Evolutionary conservation across 2,113 vertebrate genomes (phyloP).

Genomic region (Aplodontia rufa): DNA sequence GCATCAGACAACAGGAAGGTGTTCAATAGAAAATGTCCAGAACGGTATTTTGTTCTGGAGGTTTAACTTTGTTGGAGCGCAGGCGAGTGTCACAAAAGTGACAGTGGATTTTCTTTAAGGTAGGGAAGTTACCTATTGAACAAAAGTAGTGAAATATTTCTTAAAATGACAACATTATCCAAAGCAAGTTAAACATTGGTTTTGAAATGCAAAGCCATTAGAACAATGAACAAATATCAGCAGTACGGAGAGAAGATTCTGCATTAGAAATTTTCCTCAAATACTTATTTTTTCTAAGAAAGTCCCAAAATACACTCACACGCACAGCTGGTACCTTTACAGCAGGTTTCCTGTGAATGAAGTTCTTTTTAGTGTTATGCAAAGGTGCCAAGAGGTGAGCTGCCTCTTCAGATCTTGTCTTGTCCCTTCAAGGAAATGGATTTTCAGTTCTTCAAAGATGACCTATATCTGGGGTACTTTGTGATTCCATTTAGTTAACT

Average conservation of each 20-base stretch:
- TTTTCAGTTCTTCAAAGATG: constrained; percentile 51
- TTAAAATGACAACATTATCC: background rate
- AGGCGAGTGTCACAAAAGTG: background rate
- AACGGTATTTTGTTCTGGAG: background rate
- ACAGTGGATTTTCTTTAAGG: background rate
- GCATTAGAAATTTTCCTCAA: constrained; percentile 21
- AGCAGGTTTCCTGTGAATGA: background rate
- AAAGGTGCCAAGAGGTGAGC: background rate
- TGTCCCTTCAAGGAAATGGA: background rate
- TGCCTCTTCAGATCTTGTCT: background rate
- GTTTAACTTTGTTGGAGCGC: background rate
- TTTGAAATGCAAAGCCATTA: constrained; percentile 41
- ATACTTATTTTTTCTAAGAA: background rate
- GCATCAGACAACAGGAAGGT: background rate
- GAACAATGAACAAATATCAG: background rate
- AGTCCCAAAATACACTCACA: background rate
- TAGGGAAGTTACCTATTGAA: background rate
- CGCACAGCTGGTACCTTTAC: background rate
- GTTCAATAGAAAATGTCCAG: background rate
- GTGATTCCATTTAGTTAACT: constrained; percentile 50
- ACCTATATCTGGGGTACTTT: background rate
- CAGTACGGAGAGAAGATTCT: background rate
- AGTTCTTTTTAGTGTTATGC: background rate
- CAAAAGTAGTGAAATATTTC: background rate
- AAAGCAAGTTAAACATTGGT: constrained; percentile 9